Evolutionary conservation across 2,797 vertebrate genomes (phyloP), one percentile per base, ranked within the genome.

Genomic region (Hypotaenidia philippensis): DNA sequence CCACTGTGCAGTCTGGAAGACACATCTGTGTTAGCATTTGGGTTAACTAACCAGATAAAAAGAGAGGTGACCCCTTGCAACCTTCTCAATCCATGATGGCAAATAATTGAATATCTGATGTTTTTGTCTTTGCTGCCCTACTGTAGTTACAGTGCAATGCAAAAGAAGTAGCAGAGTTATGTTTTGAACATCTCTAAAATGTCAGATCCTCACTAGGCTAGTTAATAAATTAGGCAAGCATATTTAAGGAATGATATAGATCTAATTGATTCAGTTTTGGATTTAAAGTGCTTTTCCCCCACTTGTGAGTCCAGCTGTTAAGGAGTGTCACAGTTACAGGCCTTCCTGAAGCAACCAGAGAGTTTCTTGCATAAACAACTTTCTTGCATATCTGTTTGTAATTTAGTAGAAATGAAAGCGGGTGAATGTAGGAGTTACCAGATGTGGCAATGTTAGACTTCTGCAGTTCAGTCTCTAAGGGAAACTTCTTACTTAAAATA

Each of bases 391-490:
- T 76, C 56, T 86, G 38, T 49, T 36, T 82, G 32, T 70, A 64
- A 44, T 50, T 74, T 26, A 50, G 75, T 74, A 77, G 60, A 90
- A 89, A 41, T 55, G 90, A 71, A 89, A 80, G 45, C 0, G 0
- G 8, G 11, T 3, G 17, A 80, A 53, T 0, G 5, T 50, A 16
- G 76, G 75, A 78, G 41, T 52, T 91, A 20, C 22, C 60, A 78
- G 89, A 78, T 92, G 61, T 81, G 65, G 75, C 41, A 85, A 38
- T 87, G 40, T 49, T 94, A 2, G 16, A 59, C 65, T 96, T 79
- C 52, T 77, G 75, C 72, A 61, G 61, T n/a, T 85, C 29, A 77
- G 22, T 45, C 40, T 89, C 16, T 9, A 44, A 63, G 55, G 34
- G 25, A 83, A 90, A 52, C 34, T 38, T 82, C 26, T 82, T 72